phyloP scores from a whole-genome alignment of 2,113 vertebrate genomes.

The Elaphurus davidianus region DNA sequence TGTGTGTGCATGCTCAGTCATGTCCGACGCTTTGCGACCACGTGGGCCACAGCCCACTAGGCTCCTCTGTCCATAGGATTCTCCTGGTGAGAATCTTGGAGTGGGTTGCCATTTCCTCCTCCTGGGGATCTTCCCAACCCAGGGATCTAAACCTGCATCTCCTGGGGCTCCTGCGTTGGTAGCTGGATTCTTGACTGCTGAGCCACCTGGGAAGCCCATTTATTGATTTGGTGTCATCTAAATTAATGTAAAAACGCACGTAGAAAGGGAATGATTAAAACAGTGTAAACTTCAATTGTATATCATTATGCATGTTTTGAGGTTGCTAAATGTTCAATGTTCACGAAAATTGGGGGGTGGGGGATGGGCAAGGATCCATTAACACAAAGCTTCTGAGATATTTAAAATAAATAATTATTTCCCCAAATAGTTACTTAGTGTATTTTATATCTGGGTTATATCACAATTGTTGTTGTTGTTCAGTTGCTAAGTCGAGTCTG shows the following conservation, averaged over 20 bases:
- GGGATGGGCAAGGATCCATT: conserved; percentile 1
- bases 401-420: conserved; percentile 78
- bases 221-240: neutral
- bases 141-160: neutral
- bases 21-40: neutral
- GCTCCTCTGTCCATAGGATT: neutral
- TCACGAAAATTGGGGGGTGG: conserved; percentile 22
- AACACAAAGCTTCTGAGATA: conserved; percentile 71
- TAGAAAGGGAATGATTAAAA: neutral
- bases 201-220: neutral
- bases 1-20: neutral
- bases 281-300: neutral
- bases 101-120: neutral
- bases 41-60: neutral
- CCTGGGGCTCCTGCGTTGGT: neutral
- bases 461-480: neutral
- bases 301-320: conserved; percentile 21
- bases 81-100: neutral
- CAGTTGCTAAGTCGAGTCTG: neutral
- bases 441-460: neutral
- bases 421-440: neutral
- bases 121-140: neutral
- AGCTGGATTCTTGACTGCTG: neutral
- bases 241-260: conserved; percentile 32
- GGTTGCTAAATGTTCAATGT: conserved; percentile 36